Evolutionary conservation across 1,140 invertebrate species (phyloP).

Genomic region (Paraescarpia echinospica): DNA sequence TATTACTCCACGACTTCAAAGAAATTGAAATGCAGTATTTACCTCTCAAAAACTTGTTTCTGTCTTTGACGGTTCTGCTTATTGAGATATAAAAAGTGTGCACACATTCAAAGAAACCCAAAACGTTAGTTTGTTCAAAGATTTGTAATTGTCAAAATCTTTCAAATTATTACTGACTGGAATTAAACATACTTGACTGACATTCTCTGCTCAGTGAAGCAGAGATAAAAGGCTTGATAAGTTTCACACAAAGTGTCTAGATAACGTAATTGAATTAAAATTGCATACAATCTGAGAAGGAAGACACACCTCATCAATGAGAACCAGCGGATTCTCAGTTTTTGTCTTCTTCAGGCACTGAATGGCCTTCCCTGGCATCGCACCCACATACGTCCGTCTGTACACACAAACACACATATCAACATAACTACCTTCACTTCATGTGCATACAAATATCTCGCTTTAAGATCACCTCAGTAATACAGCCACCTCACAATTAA

Average conservation of each 20-base stretch:
- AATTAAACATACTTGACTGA: not conserved
- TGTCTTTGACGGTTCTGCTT: not conserved
- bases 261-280: too few relatives aligned
- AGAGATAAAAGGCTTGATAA: too few relatives aligned
- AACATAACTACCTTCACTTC: not conserved
- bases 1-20: not conserved
- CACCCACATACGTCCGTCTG: conserved; percentile 92
- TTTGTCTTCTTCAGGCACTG: conserved; percentile 98
- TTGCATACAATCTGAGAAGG: too few relatives aligned
- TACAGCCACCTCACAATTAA: too few relatives aligned
- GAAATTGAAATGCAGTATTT: not conserved
- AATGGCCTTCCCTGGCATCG: conserved; percentile 99
- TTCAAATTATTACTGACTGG: not conserved
- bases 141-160: not conserved
- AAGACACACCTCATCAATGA: conserved; percentile 89
- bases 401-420: conserved; percentile 16
- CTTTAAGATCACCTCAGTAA: too few relatives aligned
- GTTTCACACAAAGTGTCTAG: too few relatives aligned
- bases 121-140: too few relatives aligned
- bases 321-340: conserved; percentile 95
- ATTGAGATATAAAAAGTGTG: not conserved
- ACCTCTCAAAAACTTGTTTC: too few relatives aligned
- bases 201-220: not conserved
- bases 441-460: conserved; percentile 2
- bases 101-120: not conserved